Evolutionary conservation across 2,888 invertebrate species (phyloP).

Genomic region (Leptopilina drosophilae): DNA sequence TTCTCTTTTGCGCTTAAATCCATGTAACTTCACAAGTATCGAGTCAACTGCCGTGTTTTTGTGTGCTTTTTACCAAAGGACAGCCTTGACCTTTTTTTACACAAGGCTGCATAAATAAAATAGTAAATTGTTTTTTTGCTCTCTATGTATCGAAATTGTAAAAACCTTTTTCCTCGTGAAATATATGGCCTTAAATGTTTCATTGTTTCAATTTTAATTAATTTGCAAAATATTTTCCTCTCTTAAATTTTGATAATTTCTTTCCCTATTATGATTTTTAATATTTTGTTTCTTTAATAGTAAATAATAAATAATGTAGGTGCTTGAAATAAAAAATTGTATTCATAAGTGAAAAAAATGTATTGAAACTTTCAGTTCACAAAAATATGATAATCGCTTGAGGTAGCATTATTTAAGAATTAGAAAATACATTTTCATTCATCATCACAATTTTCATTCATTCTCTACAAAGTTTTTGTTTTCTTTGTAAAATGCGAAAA

Average conservation of each 20-base stretch:
- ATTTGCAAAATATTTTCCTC: background rate
- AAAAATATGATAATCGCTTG: conserved; percentile 34
- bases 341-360: conserved; percentile 30
- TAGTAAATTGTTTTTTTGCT: conserved; percentile 24
- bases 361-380: conserved; percentile 27
- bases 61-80: conserved; percentile 28
- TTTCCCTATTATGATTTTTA: too few relatives aligned
- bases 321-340: conserved; percentile 14
- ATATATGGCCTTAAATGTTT: conserved; percentile 30
- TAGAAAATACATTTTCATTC: background rate
- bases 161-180: conserved; percentile 20
- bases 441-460: conserved; percentile 1
- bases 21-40: conserved; percentile 19
- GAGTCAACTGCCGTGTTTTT: conserved; percentile 25
- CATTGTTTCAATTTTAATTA: background rate
- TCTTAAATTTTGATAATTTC: background rate
- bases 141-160: conserved; percentile 27
- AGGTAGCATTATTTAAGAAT: conserved; percentile 23
- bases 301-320: background rate
- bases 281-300: too few relatives aligned
- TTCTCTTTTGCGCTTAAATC: conserved; percentile 28
- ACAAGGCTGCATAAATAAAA: conserved; percentile 10
- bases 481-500: background rate
- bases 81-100: conserved; percentile 8
- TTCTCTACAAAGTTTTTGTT: background rate